Base-by-base conservation (phyloP, 2,888 invertebrate genomes). In the Hirtodrosophila histrioides region DNA sequence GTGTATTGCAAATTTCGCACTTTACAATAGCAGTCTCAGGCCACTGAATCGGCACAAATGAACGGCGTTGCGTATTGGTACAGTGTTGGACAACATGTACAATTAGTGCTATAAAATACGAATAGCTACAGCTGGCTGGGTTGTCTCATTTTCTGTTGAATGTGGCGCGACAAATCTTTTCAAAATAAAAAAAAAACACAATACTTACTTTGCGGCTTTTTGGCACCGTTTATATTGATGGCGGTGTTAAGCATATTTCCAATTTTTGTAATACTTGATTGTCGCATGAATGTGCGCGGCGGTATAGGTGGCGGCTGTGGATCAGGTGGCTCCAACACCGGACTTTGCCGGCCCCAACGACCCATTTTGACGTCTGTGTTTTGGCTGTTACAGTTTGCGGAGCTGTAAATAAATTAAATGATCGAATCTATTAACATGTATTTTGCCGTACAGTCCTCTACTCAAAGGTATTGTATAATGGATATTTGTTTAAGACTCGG, bases 191-290 rank as follows among this genome's bases (percentile, higher is more conserved):
- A 23, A 27, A 27, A 7, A 1, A 17, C 2, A 37, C 17, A 4
- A 10, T 36, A 88, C 91, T 90, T 50, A 91, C 91, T 87, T 69
- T 77, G 77, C 17, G 84, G 78, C 65, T 87, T 90, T 45, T 91
- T 90, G 7, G 88, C 69, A 54, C 89, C 89, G 48, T 90, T 91
- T 17, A 90, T 90, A 89, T 92, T 93, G 74, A 93, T 93, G 54
- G 93, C 93, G 39, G 93, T 93, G 85, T 94, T 94, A 77, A 94
- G 92, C 92, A 94, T 94, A 78, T 93, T 93, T 39, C 94, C 93
- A 71, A 94, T 92, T 90, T 93, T 93, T 56, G 94, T 94, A 89
- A 94, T 93, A 91, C 94, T 94, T 70, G 94, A 93, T 88, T 94
- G 94, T 69, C 94, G 92, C 90, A 93, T 93, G 89, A 94, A 91